Percentiles rank a stretch among this genome's conserved stretches.
Evolutionary conservation across 2,888 invertebrate genomes (phyloP).

Genomic region (Mythimna loreyi): DNA sequence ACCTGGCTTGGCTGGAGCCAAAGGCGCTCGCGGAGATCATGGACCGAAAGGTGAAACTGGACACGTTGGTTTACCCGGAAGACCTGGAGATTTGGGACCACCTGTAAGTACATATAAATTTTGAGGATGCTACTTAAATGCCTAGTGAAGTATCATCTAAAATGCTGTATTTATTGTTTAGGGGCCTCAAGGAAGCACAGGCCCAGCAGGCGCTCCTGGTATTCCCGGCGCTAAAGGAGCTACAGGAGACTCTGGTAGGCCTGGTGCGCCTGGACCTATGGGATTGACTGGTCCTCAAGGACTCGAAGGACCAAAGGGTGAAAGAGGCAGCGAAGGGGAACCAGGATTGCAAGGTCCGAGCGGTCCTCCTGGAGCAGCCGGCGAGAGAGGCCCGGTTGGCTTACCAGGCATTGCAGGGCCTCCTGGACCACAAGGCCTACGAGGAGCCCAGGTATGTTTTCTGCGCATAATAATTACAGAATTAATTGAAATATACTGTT

Average conservation of each 20-base stretch:
- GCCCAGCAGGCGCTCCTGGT: conserved; percentile 93
- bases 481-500: neutral
- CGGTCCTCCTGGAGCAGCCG: conserved; percentile 93
- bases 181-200: conserved; percentile 94
- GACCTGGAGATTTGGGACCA: conserved; percentile 94
- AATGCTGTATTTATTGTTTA: conserved; percentile 68
- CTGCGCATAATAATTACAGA: neutral
- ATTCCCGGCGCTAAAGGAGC: conserved; percentile 93
- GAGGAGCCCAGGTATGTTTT: conserved; percentile 91
- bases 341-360: conserved; percentile 93
- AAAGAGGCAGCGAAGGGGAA: conserved; percentile 93
- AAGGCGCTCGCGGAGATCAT: conserved; percentile 94
- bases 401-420: conserved; percentile 92
- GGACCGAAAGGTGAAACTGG: conserved; percentile 95
- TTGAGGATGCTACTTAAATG: neutral
- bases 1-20: conserved; percentile 92
- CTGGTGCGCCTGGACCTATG: conserved; percentile 92
- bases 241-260: conserved; percentile 93
- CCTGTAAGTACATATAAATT: conserved; percentile 83
- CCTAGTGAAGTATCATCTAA: no score
- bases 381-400: conserved; percentile 92
- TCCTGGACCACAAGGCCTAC: conserved; percentile 92
- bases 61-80: conserved; percentile 94
- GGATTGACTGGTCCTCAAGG: conserved; percentile 94
- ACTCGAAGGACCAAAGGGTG: conserved; percentile 94